Percentiles rank a stretch among this genome's conserved stretches.
Conservation (phyloP, 2,888 invertebrate species). For the Dexiosoma caninum region DNA sequence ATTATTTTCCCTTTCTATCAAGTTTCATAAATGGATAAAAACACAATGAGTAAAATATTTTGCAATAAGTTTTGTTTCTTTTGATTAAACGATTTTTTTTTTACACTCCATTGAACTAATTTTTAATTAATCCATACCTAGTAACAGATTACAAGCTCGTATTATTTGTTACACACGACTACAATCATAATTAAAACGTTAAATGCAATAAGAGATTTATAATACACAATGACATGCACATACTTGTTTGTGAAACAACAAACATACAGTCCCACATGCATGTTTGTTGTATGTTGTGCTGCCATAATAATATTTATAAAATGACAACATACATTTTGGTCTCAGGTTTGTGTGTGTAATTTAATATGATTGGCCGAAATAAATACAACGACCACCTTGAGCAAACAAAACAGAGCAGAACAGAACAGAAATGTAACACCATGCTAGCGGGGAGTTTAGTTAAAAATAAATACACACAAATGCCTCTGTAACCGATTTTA, state of each 20-base stretch:
- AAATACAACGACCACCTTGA: conserved; percentile 36
- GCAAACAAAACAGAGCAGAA: conserved; percentile 13
- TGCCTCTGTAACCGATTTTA: neutral
- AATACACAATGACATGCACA: neutral
- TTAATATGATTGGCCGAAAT: conserved; percentile 38
- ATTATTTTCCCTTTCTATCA: neutral
- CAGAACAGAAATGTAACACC: neutral
- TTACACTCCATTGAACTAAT: conserved; percentile 37
- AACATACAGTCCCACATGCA: neutral
- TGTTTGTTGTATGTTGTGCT: conserved; percentile 53
- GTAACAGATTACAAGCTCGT: conserved; percentile 29
- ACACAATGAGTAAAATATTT: neutral
- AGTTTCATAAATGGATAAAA: neutral
- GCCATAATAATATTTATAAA: conserved; percentile 22
- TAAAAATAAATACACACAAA: conserved; percentile 20
- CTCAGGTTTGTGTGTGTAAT: conserved; percentile 43
- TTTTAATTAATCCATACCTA: conserved; percentile 57
- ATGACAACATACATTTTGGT: neutral
- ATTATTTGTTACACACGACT: neutral
- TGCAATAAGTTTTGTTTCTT: too few relatives aligned
- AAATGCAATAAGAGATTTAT: conserved; percentile 33
- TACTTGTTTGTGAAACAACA: too few relatives aligned
- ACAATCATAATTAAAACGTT: conserved; percentile 52
- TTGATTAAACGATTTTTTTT: neutral
- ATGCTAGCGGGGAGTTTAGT: neutral